A percentile compares a stretch with the other conserved stretches of the same genome.
Evolutionary conservation across 37 sponge, comb jelly and placozoan genomes (phyloP).

Genomic region (Ephydatia muelleri): DNA sequence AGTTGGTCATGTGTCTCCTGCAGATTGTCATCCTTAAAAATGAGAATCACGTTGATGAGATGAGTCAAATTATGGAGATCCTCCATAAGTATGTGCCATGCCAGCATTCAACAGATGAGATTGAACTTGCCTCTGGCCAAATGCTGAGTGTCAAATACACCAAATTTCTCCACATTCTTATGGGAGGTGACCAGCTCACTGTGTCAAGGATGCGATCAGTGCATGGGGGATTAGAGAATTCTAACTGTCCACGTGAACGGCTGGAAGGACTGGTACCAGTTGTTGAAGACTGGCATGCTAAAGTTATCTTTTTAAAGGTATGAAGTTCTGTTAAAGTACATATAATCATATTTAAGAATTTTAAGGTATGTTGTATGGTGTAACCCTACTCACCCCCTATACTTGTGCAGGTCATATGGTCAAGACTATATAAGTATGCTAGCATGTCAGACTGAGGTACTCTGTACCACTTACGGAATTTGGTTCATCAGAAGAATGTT

Average conservation of each 20-base stretch:
- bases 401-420: background rate
- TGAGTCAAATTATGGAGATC: background rate
- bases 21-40: background rate
- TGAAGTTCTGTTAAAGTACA: background rate
- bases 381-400: background rate
- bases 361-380: background rate
- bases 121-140: background rate
- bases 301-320: conserved; percentile 14
- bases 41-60: background rate
- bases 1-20: too few relatives aligned
- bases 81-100: background rate
- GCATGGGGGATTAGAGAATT: background rate
- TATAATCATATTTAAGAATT: background rate
- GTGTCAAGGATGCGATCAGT: background rate
- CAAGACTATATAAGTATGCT: background rate
- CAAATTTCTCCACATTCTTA: background rate
- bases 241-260: background rate
- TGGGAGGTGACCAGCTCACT: background rate
- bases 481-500: conserved; percentile 4
- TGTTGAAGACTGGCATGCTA: conserved; percentile 44
- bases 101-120: background rate
- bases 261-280: conserved; percentile 30
- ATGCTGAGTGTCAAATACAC: background rate
- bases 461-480: conserved; percentile 8
- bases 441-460: background rate